These are phyloP conservation scores for Dasypogon diadema DNA, from an alignment of 2,888 invertebrate species.

Conservation along the genomic window DNA sequence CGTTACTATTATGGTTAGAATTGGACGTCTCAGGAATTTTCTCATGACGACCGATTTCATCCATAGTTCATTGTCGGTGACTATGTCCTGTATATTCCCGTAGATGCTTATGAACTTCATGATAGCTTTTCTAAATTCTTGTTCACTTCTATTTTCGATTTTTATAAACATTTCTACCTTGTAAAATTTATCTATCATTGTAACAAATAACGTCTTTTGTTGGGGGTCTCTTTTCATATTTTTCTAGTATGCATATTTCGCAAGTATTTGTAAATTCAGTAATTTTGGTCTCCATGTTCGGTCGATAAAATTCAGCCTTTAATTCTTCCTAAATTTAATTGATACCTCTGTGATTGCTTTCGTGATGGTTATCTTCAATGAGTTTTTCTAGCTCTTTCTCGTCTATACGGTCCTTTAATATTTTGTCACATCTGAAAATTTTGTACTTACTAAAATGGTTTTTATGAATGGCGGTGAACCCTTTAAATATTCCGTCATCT, in stretches of 20 bases:
- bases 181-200: constrained; percentile 23
- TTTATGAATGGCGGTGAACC: neutral
- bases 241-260: no score
- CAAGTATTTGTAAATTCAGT: no score
- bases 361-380: no score
- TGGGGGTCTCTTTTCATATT: no score
- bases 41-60: neutral
- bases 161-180: neutral
- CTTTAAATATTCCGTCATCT: neutral
- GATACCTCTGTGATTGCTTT: no score
- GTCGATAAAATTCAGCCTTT: no score
- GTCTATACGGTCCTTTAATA: neutral
- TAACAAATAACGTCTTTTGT: constrained; percentile 1
- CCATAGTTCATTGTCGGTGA: constrained; percentile 10
- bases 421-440: neutral
- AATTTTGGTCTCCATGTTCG: no score
- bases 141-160: neutral
- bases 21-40: constrained; percentile 7
- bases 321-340: no score
- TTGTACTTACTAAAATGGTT: neutral
- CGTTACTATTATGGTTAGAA: no score
- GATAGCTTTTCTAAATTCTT: constrained; percentile 3
- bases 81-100: constrained; percentile 2
- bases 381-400: no score
- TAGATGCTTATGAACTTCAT: neutral